Evolutionary conservation across 2,797 vertebrate genomes (phyloP), one percentile per base, ranked within the genome.

Genomic region (Clamator glandarius): DNA sequence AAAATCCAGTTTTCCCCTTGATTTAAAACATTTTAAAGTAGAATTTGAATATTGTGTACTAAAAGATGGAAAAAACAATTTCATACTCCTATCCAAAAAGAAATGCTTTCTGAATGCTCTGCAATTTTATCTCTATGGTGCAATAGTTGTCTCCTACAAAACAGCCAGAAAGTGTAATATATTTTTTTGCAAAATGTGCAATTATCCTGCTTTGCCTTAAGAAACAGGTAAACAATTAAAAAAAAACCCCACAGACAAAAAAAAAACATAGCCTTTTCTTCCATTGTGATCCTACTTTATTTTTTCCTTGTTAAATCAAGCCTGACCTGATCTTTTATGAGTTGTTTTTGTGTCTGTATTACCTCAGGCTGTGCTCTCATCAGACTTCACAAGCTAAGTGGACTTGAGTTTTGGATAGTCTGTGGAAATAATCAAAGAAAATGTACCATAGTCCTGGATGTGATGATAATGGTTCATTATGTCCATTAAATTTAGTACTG

Each of bases 401-500:
- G 64, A 92, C 94, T 94, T 92, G 76, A 92, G 90, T 82, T 77
- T 85, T 90, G 78, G 86, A 57, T 92, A 88, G 80, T 93, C 92
- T 94, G 70, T 76, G 50, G 62, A 94, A 95, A 91, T 91, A 92
- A 95, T 95, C 93, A 90, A 90, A 90, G 93, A 86, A 83, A 92
- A 90, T 77, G 67, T 85, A 89, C 79, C 9, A 10, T 93, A 48
- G 57, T 96, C 64, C 90, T 92, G 90, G 73, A 83, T 87, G 76
- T 91, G 95, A 87, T 91, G 87, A 84, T 93, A 93, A 93, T 93
- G 85, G 69, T 84, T 95, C 88, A 84, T 94, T 95, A 90, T 92
- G 76, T 84, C 85, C 76, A 91, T 94, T 96, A 94, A 75, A 84
- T 88, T 79, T 80, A 48, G 55, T 73, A 77, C 41, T 55, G 73